A percentile compares a stretch with the other conserved stretches of the same genome.
Evolutionary conservation across 2,113 vertebrate genomes (phyloP).

Genomic region (Syngnathoides biaculeatus): DNA sequence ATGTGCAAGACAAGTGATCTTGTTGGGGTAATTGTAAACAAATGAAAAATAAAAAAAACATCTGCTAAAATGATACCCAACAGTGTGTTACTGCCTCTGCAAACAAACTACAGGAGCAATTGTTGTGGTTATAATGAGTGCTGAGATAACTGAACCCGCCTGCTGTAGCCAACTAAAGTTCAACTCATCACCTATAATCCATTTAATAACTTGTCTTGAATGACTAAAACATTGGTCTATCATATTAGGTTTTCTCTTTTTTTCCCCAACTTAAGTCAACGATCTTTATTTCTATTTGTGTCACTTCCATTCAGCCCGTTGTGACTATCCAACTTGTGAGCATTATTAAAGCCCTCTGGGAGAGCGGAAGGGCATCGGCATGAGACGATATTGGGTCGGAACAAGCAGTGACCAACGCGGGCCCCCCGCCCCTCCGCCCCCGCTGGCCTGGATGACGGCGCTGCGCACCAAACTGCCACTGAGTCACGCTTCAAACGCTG

Average conservation of each 20-base stretch:
- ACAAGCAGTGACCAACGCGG: slow-evolving; percentile 16
- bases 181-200: slow-evolving; percentile 13
- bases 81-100: too few species aligned
- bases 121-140: slow-evolving; percentile 8
- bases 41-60: slow-evolving; percentile 6
- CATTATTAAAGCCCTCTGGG: slow-evolving; percentile 53
- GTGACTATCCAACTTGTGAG: slow-evolving; percentile 48
- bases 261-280: slow-evolving; percentile 1
- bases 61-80: too few species aligned
- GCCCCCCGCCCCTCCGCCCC: slow-evolving; percentile 13
- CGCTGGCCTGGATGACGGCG: slow-evolving; percentile 19
- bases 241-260: background rate
- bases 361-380: slow-evolving; percentile 50
- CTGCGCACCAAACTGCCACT: slow-evolving; percentile 30
- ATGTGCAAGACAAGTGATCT: background rate
- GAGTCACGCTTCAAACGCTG: slow-evolving; percentile 31
- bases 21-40: background rate
- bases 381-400: slow-evolving; percentile 43
- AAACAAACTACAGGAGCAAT: background rate
- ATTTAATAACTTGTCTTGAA: slow-evolving; percentile 5
- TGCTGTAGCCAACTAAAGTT: slow-evolving; percentile 12
- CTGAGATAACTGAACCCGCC: slow-evolving; percentile 3
- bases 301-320: slow-evolving; percentile 45
- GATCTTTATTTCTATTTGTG: slow-evolving; percentile 7
- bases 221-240: too few species aligned